Conservation (phyloP, 2,888 invertebrate species). For the Lasioglossum leucozonium region DNA sequence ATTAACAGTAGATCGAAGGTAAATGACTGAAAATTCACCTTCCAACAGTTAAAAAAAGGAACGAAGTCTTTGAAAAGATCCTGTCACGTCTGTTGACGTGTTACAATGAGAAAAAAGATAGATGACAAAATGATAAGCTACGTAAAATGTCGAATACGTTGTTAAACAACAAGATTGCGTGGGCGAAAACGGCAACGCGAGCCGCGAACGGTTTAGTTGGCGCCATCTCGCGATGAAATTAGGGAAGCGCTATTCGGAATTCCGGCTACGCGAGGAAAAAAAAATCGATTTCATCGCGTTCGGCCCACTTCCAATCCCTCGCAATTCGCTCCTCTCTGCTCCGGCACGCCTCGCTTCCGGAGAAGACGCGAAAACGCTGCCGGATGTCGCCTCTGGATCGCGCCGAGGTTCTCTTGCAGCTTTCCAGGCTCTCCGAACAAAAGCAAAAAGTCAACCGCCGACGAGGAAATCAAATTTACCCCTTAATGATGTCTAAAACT, state of each 20-base stretch:
- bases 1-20: not conserved
- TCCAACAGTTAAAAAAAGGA: not conserved
- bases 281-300: conserved; percentile 75
- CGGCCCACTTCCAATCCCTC: conserved; percentile 62
- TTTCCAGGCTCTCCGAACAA: conserved; percentile 58
- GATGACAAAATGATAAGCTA: not conserved
- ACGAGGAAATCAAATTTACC: conserved; percentile 10
- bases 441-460: conserved; percentile 47
- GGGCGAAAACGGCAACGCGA: conserved; percentile 30
- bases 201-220: conserved; percentile 66
- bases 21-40: not conserved
- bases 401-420: conserved; percentile 62
- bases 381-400: conserved; percentile 77
- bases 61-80: not conserved
- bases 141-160: not conserved
- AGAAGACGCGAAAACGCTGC: conserved; percentile 73
- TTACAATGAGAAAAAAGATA: not conserved
- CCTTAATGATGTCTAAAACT: not conserved
- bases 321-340: conserved; percentile 60
- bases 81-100: not conserved
- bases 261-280: conserved; percentile 67
- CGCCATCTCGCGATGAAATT: conserved; percentile 76
- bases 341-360: conserved; percentile 69
- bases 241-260: conserved; percentile 66
- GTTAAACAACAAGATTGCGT: not conserved